phyloP scores from a whole-genome alignment of 2,113 vertebrate species.

The Capra hircus region DNA sequence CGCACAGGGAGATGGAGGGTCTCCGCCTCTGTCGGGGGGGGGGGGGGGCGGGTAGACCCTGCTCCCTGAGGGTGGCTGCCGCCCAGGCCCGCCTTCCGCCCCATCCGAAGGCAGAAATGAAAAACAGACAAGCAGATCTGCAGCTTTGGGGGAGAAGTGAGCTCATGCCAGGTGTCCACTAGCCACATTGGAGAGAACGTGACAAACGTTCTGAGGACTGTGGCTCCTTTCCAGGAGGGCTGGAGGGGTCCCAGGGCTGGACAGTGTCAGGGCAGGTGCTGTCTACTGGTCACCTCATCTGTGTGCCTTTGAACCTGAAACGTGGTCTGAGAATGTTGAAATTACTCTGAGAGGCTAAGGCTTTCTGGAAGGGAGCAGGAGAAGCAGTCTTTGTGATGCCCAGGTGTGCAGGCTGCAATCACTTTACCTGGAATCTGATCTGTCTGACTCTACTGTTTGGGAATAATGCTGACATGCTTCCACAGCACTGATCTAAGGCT shows the following conservation, averaged over 20 bases:
- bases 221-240: neutral
- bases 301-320: neutral
- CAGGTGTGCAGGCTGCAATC: neutral
- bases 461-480: neutral
- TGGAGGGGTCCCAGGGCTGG: neutral
- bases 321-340: neutral
- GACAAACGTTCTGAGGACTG: neutral
- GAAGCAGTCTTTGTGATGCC: neutral
- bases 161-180: neutral
- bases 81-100: neutral
- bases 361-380: neutral
- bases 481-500: neutral
- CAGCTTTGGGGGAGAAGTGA: neutral
- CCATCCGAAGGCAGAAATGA: neutral
- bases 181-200: neutral
- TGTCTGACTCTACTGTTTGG: fast-evolving
- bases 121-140: neutral
- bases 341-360: neutral
- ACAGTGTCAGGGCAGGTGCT: neutral
- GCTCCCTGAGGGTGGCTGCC: neutral
- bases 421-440: neutral
- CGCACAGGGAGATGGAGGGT: fast-evolving
- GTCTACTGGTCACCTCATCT: neutral
- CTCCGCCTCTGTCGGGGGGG: fast-evolving
- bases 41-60: neutral